Evolutionary conservation across 30 jellyfish, hydroid and myxozoan species (phyloP), one percentile per base, ranked within the genome.

Genomic region (Catostylus mosaicus): DNA sequence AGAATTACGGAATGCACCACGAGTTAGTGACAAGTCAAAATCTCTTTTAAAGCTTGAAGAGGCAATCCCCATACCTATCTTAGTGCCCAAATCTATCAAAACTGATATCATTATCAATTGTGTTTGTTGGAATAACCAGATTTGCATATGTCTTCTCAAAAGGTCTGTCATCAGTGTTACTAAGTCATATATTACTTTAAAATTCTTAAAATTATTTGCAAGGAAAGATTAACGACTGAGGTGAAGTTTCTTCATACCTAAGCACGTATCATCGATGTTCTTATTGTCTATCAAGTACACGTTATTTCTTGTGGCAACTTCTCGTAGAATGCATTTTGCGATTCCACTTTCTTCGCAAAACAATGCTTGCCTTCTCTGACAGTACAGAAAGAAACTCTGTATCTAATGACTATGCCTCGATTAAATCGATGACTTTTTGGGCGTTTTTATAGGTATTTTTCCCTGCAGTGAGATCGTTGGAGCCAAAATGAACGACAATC

Each of bases 41-140:
- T n/a, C n/a, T n/a, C n/a, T n/a, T n/a, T n/a, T n/a, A n/a, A n/a
- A n/a, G n/a, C n/a, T n/a, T n/a, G n/a, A n/a, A 74, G 85, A 74
- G 66, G 73, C 85, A 51, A 74, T 74, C 35, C 29, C 85, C 73
- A 74, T 34, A 26, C 60, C 74, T 51, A 46, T 46, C 35, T 32
- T 31, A 57, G 54, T 31, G 57, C 78, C 78, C 54, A 66, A 30
- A 2, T 66, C n/a, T 66, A 24, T 66, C 59, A 35, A 57, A 66
- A 66, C 24, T 66, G 57, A 16, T 38, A 61, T 61, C 24, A 61
- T 61, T 61, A 24, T 56, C 69, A 56, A 56, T 6, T 56, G 33
- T 56, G 69, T n/a, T 56, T 18, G 69, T 8, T 56, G 69, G 69
- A 56, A 26, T 63, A 63, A 30, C 24, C 70, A 8, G 31, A 57